These are phyloP conservation scores for Gadopsis bispinosus DNA, from an alignment of 2,797 vertebrate genomes.

Conservation along the genomic window DNA sequence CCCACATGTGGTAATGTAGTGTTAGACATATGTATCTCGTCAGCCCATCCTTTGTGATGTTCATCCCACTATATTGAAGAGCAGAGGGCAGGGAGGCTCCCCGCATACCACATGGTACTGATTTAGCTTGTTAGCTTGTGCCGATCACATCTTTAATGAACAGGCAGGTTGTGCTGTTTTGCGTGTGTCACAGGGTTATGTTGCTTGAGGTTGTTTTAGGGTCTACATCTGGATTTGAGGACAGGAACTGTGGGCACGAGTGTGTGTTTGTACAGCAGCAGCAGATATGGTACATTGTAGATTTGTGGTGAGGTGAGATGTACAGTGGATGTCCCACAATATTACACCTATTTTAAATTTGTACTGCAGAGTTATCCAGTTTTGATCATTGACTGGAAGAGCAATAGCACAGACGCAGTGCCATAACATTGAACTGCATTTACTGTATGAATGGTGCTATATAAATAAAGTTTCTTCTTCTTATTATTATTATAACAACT, in stretches of 20 bases:
- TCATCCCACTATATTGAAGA: slow-evolving; percentile 73
- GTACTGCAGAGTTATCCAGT: background rate
- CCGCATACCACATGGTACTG: slow-evolving; percentile 69
- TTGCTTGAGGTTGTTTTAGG: slow-evolving; percentile 55
- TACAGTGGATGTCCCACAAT: background rate
- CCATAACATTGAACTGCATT: too few species aligned
- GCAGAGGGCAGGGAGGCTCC: slow-evolving; percentile 67
- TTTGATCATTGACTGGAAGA: background rate
- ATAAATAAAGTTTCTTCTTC: too few species aligned
- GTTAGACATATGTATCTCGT: slow-evolving; percentile 72
- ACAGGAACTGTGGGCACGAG: slow-evolving; percentile 40
- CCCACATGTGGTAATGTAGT: slow-evolving; percentile 60
- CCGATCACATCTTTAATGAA: slow-evolving; percentile 66
- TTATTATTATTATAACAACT: background rate
- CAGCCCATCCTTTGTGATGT: slow-evolving; percentile 73
- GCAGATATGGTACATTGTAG: background rate
- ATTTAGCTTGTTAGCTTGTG: slow-evolving; percentile 71
- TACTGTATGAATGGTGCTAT: too few species aligned
- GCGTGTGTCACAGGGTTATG: slow-evolving; percentile 2
- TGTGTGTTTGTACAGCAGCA: slow-evolving; percentile 31
- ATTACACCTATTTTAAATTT: background rate
- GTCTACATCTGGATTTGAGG: slow-evolving; percentile 54
- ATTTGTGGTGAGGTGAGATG: background rate
- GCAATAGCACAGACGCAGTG: background rate
- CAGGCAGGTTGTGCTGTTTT: slow-evolving; percentile 52